These are phyloP conservation scores for Cephalopholis sonnerati DNA, from an alignment of 2,113 vertebrate species.

Conservation along the genomic window DNA sequence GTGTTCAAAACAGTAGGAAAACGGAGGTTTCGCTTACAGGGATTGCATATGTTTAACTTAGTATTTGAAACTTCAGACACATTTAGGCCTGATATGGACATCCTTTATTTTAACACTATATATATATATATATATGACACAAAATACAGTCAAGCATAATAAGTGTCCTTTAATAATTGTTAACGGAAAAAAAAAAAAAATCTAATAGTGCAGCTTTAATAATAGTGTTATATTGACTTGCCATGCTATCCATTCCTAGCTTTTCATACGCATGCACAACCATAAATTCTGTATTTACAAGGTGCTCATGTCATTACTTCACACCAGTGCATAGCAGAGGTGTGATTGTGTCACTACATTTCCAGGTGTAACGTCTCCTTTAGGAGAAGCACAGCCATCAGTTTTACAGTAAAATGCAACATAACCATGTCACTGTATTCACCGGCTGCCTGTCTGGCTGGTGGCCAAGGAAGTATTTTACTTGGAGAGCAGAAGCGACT, in stretches of 20 bases:
- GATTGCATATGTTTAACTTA: too few species aligned
- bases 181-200: too few species aligned
- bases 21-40: too few species aligned
- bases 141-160: too few species aligned
- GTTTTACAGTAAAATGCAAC: slow-evolving; percentile 31
- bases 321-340: not conserved
- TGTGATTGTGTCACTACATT: not conserved
- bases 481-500: slow-evolving; percentile 59
- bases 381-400: slow-evolving; percentile 25
- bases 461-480: slow-evolving; percentile 59
- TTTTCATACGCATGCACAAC: not conserved
- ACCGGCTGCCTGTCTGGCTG: slow-evolving; percentile 41
- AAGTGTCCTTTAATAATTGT: too few species aligned
- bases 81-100: too few species aligned
- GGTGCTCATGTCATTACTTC: not conserved
- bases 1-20: too few species aligned
- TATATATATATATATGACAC: too few species aligned
- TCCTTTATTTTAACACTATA: too few species aligned
- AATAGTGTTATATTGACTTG: not conserved
- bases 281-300: not conserved
- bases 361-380: not conserved
- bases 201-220: not conserved
- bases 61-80: too few species aligned
- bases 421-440: slow-evolving; percentile 21
- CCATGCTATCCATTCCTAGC: not conserved